Conservation (phyloP, 1,140 invertebrate species). For the Akabosia matsudoensis region DNA sequence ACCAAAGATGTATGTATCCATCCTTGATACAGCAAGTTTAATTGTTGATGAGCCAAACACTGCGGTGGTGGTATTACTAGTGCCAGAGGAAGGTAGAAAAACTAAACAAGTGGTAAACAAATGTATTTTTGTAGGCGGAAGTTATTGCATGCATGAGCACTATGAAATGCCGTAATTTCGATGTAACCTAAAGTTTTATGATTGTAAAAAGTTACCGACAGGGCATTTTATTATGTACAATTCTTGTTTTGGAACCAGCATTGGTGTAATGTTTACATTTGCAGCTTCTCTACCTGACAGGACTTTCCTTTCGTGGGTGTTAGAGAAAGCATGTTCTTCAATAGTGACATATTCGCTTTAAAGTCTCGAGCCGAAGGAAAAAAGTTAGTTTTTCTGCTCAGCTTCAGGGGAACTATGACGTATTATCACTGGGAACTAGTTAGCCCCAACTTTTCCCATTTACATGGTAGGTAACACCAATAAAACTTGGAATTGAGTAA, state of each 20-base stretch:
- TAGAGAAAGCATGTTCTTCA: too few species aligned
- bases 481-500: slow-evolving; percentile 1
- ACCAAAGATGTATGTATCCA: slow-evolving; percentile 86
- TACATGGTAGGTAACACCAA: not conserved
- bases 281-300: too few species aligned
- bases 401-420: not conserved
- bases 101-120: slow-evolving; percentile 55
- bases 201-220: too few species aligned
- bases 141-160: too few species aligned
- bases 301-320: too few species aligned
- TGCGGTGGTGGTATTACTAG: slow-evolving; percentile 76
- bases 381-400: not conserved
- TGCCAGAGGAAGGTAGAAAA: slow-evolving; percentile 80
- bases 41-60: slow-evolving; percentile 76
- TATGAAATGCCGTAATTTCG: too few species aligned
- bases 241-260: too few species aligned
- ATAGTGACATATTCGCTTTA: too few species aligned
- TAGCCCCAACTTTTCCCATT: not conserved
- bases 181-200: too few species aligned
- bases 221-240: not conserved
- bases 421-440: not conserved
- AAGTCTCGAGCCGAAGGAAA: too few species aligned
- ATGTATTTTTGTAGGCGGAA: too few species aligned
- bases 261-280: too few species aligned
- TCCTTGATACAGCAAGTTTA: slow-evolving; percentile 84